A percentile compares a stretch with the other conserved stretches of the same genome.
These are phyloP conservation scores for Luscinia megarhynchos DNA, from an alignment of 2,797 vertebrate species.

Conservation along the genomic window DNA sequence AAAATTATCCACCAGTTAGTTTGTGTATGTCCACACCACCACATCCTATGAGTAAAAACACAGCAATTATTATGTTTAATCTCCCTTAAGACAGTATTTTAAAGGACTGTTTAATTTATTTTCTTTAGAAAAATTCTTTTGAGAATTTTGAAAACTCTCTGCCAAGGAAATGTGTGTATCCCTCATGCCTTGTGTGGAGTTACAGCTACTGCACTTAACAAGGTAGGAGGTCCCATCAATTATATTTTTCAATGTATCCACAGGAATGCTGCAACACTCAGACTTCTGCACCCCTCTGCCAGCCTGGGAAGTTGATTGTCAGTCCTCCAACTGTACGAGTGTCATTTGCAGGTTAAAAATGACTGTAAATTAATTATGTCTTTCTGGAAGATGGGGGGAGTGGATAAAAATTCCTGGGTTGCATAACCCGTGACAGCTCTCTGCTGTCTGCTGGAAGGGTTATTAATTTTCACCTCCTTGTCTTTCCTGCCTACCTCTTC, in stretches of 20 bases:
- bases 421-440: neutral
- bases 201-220: neutral
- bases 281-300: neutral
- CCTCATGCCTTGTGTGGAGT: neutral
- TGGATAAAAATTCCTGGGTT: neutral
- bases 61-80: neutral
- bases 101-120: neutral
- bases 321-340: conserved; percentile 1
- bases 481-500: neutral
- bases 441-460: neutral
- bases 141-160: neutral
- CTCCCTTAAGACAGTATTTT: neutral
- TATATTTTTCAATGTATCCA: neutral
- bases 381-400: neutral
- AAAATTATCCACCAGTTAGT: neutral
- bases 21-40: neutral
- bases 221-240: conserved; percentile 37
- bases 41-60: neutral
- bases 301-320: conserved; percentile 45
- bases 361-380: conserved; percentile 44
- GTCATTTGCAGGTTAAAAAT: conserved; percentile 51
- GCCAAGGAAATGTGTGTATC: neutral
- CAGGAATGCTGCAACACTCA: neutral
- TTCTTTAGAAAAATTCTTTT: neutral
- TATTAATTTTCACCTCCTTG: neutral